A percentile compares a stretch with the other conserved stretches of the same genome.
These are phyloP conservation scores for Drosophila bocqueti DNA, from an alignment of 1,140 invertebrate species.

Conservation along the genomic window DNA sequence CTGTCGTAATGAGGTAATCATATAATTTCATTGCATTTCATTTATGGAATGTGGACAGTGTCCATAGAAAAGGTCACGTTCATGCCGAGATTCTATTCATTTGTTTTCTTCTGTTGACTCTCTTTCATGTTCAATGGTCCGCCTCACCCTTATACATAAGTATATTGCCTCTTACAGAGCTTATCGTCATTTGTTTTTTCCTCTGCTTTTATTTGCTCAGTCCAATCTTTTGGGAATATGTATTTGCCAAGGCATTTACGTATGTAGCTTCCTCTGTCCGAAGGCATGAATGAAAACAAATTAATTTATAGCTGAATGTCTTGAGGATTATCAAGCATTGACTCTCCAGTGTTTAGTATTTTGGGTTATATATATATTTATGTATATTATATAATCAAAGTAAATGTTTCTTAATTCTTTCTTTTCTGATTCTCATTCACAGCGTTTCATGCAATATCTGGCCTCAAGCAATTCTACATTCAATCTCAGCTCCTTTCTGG, in stretches of 20 bases:
- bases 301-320: constrained; percentile 1
- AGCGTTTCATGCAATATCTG: constrained; percentile 99
- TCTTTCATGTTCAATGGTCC: constrained; percentile 21
- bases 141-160: neutral
- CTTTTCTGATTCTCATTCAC: constrained; percentile 86
- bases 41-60: constrained; percentile 19
- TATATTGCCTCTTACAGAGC: constrained; percentile 10
- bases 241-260: constrained; percentile 27
- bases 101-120: constrained; percentile 30
- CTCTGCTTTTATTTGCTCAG: constrained; percentile 18
- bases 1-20: constrained; percentile 23
- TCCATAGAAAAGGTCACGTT: constrained; percentile 38
- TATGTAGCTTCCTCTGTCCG: constrained; percentile 22
- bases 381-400: neutral
- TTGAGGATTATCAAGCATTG: neutral
- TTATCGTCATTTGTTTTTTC: constrained; percentile 31
- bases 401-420: neutral
- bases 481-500: constrained; percentile 98
- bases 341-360: neutral
- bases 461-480: constrained; percentile 99
- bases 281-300: constrained; percentile 1
- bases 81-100: constrained; percentile 19
- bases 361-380: neutral
- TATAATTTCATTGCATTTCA: constrained; percentile 12
- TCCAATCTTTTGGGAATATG: constrained; percentile 20